Base-by-base conservation (phyloP, 92 coral and sea anemone genomes). In the Siderastrea radians region DNA sequence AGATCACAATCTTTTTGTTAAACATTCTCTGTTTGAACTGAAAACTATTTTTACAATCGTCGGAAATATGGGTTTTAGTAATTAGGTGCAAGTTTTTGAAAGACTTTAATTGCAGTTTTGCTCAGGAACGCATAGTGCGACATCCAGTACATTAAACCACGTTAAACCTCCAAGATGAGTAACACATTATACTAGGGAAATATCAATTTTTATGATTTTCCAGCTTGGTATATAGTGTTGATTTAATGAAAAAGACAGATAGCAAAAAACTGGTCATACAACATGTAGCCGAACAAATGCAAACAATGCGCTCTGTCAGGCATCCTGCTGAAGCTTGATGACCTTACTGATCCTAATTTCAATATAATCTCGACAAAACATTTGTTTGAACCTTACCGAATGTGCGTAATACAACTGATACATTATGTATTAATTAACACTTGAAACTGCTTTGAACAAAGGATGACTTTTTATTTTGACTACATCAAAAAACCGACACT, bases 381-480 rank as follows among this genome's bases (percentile, higher is more conserved):
- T 61, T 59, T 61, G 16, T 61, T 61, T 61, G 13, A 61, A 13
- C 19, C 66, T 16, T 14, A 26, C 38, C 38, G 6, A 17, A 2
- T 0, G 2, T 61, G 16, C 13, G 6, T 10, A 5, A 53, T 5
- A 10, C 5, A 53, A 53, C 6, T 53, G 1, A 53, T 53, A 10
- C 2, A 2, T 53, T 53, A 53, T 5, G 8, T 52, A 52, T 53
- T 10, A 74, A 51, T 52, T 51, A 17, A 17, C 61, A 52, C 19
- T 74, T 51, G 47, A 26, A 46, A 26, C 46, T 13, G 51, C 5
- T 16, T 55, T 76, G 26, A 76, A 77, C 82, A 77, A 57, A 57
- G 80, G 60, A 72, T 6, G 4, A 48, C 57, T 71, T 12, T 51
- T 3, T 54, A 3, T 75, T 75, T 75, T 74, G 62, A 53, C 78